These are phyloP conservation scores for Dasyurus viverrinus DNA, from an alignment of 2,113 vertebrate genomes.

Conservation along the genomic window DNA sequence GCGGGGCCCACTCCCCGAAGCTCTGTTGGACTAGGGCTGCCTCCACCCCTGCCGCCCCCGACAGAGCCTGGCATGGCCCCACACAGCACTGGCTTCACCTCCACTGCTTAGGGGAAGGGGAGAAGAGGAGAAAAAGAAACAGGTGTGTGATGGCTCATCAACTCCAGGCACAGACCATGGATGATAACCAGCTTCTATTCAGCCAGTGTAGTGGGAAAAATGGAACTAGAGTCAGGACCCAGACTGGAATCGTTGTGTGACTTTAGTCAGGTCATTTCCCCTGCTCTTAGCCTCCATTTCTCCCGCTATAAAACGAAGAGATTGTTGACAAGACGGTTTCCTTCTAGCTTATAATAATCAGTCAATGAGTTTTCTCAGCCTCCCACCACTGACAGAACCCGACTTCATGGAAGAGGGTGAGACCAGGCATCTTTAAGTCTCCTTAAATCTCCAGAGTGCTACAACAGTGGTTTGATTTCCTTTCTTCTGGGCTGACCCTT, in stretches of 20 bases:
- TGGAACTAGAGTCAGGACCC: not conserved
- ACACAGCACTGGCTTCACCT: slow-evolving; percentile 91
- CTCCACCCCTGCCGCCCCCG: slow-evolving; percentile 82
- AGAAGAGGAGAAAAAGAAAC: not conserved
- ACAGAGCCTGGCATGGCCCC: slow-evolving; percentile 89
- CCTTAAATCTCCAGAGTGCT: not conserved
- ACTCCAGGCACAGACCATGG: not conserved
- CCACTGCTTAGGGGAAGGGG: slow-evolving; percentile 83
- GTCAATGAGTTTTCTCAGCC: not conserved
- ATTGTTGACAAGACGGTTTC: not conserved
- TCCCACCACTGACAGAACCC: not conserved
- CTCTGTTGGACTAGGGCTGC: slow-evolving; percentile 88
- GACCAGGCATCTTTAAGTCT: not conserved
- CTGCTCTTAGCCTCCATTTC: not conserved
- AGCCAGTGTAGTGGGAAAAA: not conserved
- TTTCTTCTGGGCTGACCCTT: not conserved
- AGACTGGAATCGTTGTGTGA: not conserved
- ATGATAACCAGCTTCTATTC: not conserved
- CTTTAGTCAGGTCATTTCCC: not conserved
- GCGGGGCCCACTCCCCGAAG: slow-evolving; percentile 88
- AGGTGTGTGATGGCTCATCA: not conserved
- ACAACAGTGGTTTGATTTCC: not conserved
- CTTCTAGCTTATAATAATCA: not conserved
- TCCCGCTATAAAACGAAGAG: not conserved
- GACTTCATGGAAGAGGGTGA: not conserved